Evolutionary conservation across 2,888 invertebrate genomes (phyloP), one percentile per base, ranked within the genome.

Genomic region (Synergus gifuensis): DNA sequence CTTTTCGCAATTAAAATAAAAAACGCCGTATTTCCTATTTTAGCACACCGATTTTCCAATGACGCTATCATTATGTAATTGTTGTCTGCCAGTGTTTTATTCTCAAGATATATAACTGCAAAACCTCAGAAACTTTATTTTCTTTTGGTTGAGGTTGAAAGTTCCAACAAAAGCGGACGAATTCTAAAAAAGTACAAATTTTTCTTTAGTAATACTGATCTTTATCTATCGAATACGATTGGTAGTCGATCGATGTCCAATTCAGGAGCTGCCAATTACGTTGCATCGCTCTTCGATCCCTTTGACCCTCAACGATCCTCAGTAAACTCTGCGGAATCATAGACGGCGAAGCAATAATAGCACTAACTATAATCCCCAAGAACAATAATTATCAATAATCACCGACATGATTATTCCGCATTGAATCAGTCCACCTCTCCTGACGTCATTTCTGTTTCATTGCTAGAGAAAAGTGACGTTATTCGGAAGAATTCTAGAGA

Each of bases 211-310:
- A 4, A 54, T 73, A n/a, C 16, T n/a, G 73, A 73, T 54, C 49
- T n/a, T 73, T 73, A 73, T 73, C 73, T 54, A 73, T 28, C 36
- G 60, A 60, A 60, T 83, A 78, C 78, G 84, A 85, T 83, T 85
- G 78, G 86, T 84, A 85, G 84, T 85, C 85, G 86, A 86, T 87
- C 85, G 83, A 76, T 83, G 85, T 86, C 80, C 81, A 82, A 82
- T 84, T 81, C 79, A 83, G 86, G 85, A 85, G 83, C 84, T 81
- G 85, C 86, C 85, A 84, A 85, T 87, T 87, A 88, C 85, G 85
- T 85, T 78, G 80, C 81, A 84, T 85, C 82, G 82, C 81, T 83
- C 82, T 80, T 79, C 81, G 82, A 82, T 82, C 83, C 80, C 79
- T 79, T 76, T 82, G 82, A 83, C 83, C 85, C 76, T 73, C n/a